These are phyloP conservation scores for Numenius phaeopus DNA, from an alignment of 2,797 vertebrate genomes.

Conservation along the genomic window DNA sequence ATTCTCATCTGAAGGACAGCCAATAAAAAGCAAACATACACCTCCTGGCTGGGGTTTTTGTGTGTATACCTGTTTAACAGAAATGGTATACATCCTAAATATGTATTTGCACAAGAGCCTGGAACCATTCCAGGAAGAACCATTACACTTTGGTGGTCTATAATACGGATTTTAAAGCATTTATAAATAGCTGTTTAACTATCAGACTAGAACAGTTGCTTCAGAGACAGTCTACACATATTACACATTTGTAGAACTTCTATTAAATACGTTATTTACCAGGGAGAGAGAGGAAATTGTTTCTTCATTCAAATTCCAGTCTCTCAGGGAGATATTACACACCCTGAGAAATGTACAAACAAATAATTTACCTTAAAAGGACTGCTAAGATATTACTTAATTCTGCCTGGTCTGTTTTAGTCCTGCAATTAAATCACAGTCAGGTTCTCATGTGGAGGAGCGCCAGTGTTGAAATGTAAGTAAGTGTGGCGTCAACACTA, in stretches of 20 bases:
- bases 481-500: background rate
- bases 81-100: background rate
- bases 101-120: background rate
- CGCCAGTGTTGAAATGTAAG: background rate
- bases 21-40: slow-evolving; percentile 16
- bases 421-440: background rate
- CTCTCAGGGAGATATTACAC: background rate
- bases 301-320: slow-evolving; percentile 1
- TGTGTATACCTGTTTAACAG: background rate
- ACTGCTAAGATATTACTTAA: background rate
- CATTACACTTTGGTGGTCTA: background rate
- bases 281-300: background rate
- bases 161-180: slow-evolving; percentile 9
- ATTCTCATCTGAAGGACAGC: slow-evolving; percentile 70
- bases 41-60: background rate
- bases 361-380: background rate
- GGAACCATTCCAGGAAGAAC: background rate
- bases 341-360: background rate
- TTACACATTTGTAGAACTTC: background rate
- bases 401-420: background rate
- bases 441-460: background rate
- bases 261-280: slow-evolving; percentile 23
- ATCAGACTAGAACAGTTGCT: background rate
- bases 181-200: slow-evolving; percentile 21
- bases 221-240: background rate